These are phyloP conservation scores for Papilio dardanus DNA, from an alignment of 1,140 invertebrate species.

Conservation along the genomic window DNA sequence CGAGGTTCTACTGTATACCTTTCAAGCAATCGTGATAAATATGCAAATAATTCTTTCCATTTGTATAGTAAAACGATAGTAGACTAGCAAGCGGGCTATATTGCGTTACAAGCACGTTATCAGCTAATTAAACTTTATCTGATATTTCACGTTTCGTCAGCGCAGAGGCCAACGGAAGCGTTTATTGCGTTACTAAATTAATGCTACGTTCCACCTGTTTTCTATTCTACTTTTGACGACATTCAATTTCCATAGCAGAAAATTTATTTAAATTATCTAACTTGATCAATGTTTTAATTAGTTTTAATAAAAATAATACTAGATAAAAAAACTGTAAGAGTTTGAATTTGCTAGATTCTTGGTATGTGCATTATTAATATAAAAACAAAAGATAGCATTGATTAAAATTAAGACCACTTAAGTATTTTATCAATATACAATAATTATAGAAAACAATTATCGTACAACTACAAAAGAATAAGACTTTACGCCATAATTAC, in stretches of 20 bases:
- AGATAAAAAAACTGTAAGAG: too few relatives aligned
- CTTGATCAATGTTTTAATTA: not conserved
- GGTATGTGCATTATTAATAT: too few relatives aligned
- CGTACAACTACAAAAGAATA: too few relatives aligned
- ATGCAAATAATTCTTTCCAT: too few relatives aligned
- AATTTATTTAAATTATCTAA: not conserved
- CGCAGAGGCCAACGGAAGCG: slow-evolving; percentile 35
- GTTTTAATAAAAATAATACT: too few relatives aligned
- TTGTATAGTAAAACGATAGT: not conserved
- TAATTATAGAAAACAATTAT: too few relatives aligned
- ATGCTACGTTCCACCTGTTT: slow-evolving; percentile 12
- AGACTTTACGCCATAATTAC: too few relatives aligned
- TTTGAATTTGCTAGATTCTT: too few relatives aligned
- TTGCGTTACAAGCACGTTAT: slow-evolving; percentile 25
- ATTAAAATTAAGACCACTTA: too few relatives aligned
- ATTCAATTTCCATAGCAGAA: not conserved
- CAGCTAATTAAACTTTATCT: slow-evolving; percentile 36
- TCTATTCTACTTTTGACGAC: slow-evolving; percentile 10
- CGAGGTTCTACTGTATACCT: not conserved
- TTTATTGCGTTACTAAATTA: slow-evolving; percentile 28
- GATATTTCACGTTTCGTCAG: slow-evolving; percentile 35
- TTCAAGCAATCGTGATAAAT: too few relatives aligned
- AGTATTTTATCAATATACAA: too few relatives aligned
- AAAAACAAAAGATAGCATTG: too few relatives aligned
- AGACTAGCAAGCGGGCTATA: not conserved